phyloP scores from a whole-genome alignment of 2,888 invertebrate genomes.

The Platypus cylindrus region DNA sequence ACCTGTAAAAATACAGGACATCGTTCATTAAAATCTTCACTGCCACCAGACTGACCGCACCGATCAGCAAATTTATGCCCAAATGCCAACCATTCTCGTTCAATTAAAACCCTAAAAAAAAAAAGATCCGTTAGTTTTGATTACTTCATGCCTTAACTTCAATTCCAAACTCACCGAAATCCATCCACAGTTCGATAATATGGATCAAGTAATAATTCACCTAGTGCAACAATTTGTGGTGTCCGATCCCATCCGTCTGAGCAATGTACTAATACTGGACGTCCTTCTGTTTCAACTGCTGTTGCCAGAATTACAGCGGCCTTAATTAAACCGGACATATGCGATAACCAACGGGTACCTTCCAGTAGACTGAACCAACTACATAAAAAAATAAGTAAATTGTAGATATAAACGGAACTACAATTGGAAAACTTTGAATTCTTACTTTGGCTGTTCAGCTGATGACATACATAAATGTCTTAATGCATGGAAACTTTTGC shows the following conservation, averaged over 20 bases:
- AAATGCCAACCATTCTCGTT: constrained; percentile 95
- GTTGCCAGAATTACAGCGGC: constrained; percentile 71
- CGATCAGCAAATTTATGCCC: constrained; percentile 98
- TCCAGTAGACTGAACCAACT: constrained; percentile 87
- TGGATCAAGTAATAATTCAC: constrained; percentile 86
- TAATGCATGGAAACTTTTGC: constrained; percentile 83
- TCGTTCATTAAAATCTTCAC: constrained; percentile 85
- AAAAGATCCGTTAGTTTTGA: constrained; percentile 1
- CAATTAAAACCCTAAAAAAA: constrained; percentile 74
- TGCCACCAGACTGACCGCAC: constrained; percentile 69
- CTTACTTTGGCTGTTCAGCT: constrained; percentile 66
- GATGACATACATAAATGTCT: constrained; percentile 67
- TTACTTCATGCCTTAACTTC: neutral
- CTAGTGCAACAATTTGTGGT: constrained; percentile 89
- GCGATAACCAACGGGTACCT: constrained; percentile 82
- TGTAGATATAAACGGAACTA: too few relatives aligned
- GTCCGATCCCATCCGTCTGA: constrained; percentile 99
- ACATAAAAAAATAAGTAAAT: constrained; percentile 19
- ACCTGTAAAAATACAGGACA: constrained; percentile 80
- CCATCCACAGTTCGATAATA: constrained; percentile 88
- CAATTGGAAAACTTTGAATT: too few relatives aligned
- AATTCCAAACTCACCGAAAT: constrained; percentile 18
- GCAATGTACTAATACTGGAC: constrained; percentile 93
- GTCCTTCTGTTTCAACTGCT: constrained; percentile 65
- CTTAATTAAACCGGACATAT: constrained; percentile 72